Conservation (phyloP, 1,140 invertebrate genomes). For the Drosophila bifasciata region DNA sequence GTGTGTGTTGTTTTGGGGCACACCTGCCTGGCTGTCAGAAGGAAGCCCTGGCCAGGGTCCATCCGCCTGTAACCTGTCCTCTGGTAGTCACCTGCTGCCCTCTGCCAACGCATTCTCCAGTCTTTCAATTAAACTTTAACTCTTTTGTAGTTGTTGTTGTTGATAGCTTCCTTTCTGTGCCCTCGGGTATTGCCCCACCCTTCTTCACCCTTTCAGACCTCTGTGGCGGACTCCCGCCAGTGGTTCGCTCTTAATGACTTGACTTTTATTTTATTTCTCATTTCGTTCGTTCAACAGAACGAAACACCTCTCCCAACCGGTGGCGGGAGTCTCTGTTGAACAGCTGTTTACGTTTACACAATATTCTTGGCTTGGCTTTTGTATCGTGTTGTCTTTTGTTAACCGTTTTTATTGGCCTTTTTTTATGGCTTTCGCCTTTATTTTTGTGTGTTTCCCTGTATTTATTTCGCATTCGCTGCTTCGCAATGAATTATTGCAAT, state of each 20-base stretch:
- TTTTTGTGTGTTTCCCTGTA: slow-evolving; percentile 31
- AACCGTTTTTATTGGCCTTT: slow-evolving; percentile 66
- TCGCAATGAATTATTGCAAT: slow-evolving; percentile 78
- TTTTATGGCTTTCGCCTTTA: slow-evolving; percentile 72
- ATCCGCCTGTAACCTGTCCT: slow-evolving; percentile 6
- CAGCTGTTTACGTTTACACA: slow-evolving; percentile 75
- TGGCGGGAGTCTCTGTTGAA: slow-evolving; percentile 28
- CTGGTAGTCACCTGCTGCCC: slow-evolving; percentile 6
- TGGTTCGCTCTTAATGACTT: slow-evolving; percentile 45
- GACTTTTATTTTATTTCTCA: slow-evolving; percentile 52
- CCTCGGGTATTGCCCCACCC: slow-evolving; percentile 13
- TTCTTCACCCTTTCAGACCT: too few species aligned
- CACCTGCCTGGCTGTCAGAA: slow-evolving; percentile 52
- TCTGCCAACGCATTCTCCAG: neutral
- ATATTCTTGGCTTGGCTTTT: slow-evolving; percentile 49
- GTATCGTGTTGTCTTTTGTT: slow-evolving; percentile 28
- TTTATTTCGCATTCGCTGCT: slow-evolving; percentile 41
- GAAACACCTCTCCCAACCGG: slow-evolving; percentile 19
- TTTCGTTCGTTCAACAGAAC: slow-evolving; percentile 41
- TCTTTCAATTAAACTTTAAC: slow-evolving; percentile 53
- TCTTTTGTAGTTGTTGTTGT: too few species aligned
- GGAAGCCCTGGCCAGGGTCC: slow-evolving; percentile 48
- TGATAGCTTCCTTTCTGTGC: slow-evolving; percentile 34
- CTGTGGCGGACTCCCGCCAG: neutral
- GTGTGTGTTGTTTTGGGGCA: slow-evolving; percentile 60